Evolutionary conservation across 2,797 vertebrate species (phyloP).

Genomic region (Esox lucius): DNA sequence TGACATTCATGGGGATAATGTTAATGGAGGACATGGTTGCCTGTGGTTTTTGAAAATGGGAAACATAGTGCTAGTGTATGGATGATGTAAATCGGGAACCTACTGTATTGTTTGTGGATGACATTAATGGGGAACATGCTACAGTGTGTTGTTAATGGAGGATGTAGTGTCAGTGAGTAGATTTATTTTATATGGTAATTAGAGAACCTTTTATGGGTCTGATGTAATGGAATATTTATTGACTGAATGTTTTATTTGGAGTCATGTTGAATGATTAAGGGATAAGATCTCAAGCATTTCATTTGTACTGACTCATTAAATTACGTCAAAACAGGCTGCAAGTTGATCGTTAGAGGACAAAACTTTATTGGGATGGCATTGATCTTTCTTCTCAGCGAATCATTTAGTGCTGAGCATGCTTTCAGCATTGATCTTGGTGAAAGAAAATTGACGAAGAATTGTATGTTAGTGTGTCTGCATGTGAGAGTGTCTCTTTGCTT

Average conservation of each 20-base stretch:
- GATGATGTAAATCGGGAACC: too few relatives aligned
- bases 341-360: conserved; percentile 15
- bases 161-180: not conserved
- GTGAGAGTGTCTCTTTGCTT: conserved; percentile 5
- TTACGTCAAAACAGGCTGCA: not conserved
- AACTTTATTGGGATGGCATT: not conserved
- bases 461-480: conserved; percentile 6
- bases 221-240: not conserved
- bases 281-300: not conserved
- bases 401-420: conserved; percentile 18
- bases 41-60: too few relatives aligned
- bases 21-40: too few relatives aligned
- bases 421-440: conserved; percentile 4
- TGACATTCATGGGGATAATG: too few relatives aligned
- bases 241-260: not conserved
- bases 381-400: conserved; percentile 35
- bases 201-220: not conserved
- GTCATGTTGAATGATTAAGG: not conserved
- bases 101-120: too few relatives aligned
- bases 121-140: not conserved
- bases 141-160: not conserved
- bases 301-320: not conserved
- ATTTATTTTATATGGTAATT: not conserved
- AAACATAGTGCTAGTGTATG: too few relatives aligned
- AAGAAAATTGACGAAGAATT: conserved; percentile 9